A percentile compares a stretch with the other conserved stretches of the same genome.
phyloP scores from a whole-genome alignment of 2,888 invertebrate species.

The Acanthosepion lycidas region DNA sequence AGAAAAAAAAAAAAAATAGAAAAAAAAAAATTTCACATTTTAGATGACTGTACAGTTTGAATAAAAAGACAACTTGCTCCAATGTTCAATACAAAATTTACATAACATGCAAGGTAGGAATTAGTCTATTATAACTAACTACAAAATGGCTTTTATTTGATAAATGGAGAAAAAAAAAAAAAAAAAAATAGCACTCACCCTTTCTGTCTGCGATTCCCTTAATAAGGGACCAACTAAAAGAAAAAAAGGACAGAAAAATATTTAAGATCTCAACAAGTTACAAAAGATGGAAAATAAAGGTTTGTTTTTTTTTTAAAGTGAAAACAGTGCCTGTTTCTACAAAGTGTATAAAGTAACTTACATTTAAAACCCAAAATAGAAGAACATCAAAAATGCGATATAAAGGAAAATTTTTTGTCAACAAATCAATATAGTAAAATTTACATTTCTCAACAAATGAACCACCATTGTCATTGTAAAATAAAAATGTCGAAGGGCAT shows the following conservation, averaged over 20 bases:
- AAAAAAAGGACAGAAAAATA: neutral
- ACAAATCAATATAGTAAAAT: no score
- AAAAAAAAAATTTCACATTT: neutral
- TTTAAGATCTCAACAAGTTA: neutral
- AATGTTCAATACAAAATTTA: neutral
- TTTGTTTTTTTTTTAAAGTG: neutral
- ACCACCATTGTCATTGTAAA: no score
- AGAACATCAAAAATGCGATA: no score
- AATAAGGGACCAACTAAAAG: constrained; percentile 45
- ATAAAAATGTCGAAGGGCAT: no score
- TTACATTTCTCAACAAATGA: no score
- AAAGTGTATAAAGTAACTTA: no score
- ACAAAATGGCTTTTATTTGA: neutral
- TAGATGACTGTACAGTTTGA: neutral
- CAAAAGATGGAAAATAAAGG: constrained; percentile 40
- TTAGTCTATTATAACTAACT: neutral
- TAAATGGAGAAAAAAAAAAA: neutral
- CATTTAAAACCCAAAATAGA: no score
- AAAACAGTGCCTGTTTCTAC: neutral
- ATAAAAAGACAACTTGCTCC: neutral
- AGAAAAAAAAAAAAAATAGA: no score
- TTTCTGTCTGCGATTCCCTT: constrained; percentile 42
- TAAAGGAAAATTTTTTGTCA: no score
- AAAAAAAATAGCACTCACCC: neutral
- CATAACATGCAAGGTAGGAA: neutral